Evolutionary conservation across 2,888 invertebrate species (phyloP), one percentile per base, ranked within the genome.

Genomic region (Lordiphosa andalusiaca): DNA sequence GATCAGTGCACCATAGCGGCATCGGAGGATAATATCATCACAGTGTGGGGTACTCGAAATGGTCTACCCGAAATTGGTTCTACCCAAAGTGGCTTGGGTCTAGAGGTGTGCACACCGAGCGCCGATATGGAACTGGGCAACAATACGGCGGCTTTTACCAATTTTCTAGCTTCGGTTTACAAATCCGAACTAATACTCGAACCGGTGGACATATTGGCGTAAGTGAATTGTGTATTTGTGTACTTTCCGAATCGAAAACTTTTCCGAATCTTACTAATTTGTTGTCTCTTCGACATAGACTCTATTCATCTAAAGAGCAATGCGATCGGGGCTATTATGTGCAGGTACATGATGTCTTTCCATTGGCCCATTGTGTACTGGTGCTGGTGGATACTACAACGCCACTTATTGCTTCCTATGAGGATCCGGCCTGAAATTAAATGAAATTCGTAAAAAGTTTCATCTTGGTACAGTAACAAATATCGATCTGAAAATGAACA

Each of bases 31-130:
- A 93, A 94, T 84, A 92, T 93, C 21, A 88, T 94, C 6, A 92
- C 93, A 69, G 92, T 94, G 78, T 94, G 94, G 94, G 94, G 94
- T 16, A 91, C 91, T 4, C 88, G 90, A 12, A 90, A 90, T 72
- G 90, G 90, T 9, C 77, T 88, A 52, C 88, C 88, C 0, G 90
- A 84, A 6, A 69, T 84, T 13, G 73, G 69, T 0, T 72, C 74
- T 4, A 75, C 63, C 50, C 67, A 52, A 56, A 59, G 71, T 39
- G 73, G 49, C 6, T 23, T 73, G 12, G 75, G 74, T 0, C 38
- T 81, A 6, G 77, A 80, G 38, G 54, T 80, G 0, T 74, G 73
- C 38, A 76, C 73, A 0, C 78, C 76, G 4, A 73, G 63, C 30
- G 51, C 70, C 0, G 87, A 88, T 25, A 55, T 86, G 6, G 87